These are phyloP conservation scores for Agriopis marginaria DNA, from an alignment of 2,888 invertebrate species.

Conservation along the genomic window DNA sequence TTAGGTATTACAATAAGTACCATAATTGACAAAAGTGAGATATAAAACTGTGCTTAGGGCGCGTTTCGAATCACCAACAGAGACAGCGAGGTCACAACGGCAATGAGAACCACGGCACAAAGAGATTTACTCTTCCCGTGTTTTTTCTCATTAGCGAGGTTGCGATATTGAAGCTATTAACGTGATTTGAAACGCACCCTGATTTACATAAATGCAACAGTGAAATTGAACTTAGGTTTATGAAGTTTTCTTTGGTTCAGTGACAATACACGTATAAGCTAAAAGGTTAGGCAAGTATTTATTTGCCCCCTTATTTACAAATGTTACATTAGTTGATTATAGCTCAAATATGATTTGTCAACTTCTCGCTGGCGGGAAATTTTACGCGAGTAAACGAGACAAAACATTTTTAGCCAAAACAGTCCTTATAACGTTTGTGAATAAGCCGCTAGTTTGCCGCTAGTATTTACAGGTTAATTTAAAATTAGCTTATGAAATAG, in stretches of 20 bases:
- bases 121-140: too few species aligned
- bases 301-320: constrained; percentile 7
- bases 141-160: too few species aligned
- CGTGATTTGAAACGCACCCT: too few species aligned
- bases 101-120: too few species aligned
- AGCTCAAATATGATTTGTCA: background rate
- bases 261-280: constrained; percentile 8
- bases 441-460: too few species aligned
- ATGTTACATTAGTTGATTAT: background rate
- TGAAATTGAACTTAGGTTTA: background rate
- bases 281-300: constrained; percentile 3
- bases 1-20: too few species aligned
- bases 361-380: background rate
- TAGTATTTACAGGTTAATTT: constrained; percentile 17
- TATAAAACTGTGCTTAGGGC: too few species aligned
- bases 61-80: too few species aligned
- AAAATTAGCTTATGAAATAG: constrained; percentile 22
- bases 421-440: background rate
- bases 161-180: too few species aligned
- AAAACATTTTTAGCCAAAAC: background rate
- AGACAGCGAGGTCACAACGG: too few species aligned
- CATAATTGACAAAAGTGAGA: too few species aligned
- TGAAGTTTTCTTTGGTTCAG: constrained; percentile 28
- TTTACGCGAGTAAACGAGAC: background rate
- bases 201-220: constrained; percentile 2